phyloP scores from a whole-genome alignment of 2,888 invertebrate genomes.

The Tillus elongatus region DNA sequence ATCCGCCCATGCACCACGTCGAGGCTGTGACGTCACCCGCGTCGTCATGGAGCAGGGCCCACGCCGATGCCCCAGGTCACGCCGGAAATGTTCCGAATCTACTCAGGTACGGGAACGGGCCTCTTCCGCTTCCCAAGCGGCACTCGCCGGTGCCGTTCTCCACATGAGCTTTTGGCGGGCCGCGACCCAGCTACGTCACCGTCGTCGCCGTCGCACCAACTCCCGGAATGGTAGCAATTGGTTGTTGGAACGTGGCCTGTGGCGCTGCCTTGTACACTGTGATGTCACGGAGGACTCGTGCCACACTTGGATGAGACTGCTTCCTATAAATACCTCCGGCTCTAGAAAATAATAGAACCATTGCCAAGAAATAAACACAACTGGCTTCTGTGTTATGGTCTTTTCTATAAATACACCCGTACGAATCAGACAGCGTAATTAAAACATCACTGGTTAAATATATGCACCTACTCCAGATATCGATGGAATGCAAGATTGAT shows the following conservation, averaged over 20 bases:
- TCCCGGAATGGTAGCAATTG: slow-evolving; percentile 34
- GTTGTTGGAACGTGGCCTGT: slow-evolving; percentile 21
- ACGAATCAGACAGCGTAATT: too few relatives aligned
- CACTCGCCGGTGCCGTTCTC: slow-evolving; percentile 5
- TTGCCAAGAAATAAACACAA: slow-evolving; percentile 20
- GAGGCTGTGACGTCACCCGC: slow-evolving; percentile 34
- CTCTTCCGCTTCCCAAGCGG: background rate
- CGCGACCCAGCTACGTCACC: background rate
- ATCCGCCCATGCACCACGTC: slow-evolving; percentile 30
- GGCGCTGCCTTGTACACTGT: slow-evolving; percentile 21
- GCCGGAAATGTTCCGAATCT: slow-evolving; percentile 14
- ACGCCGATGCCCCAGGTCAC: slow-evolving; percentile 13
- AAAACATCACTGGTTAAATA: too few relatives aligned
- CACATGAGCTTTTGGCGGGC: background rate
- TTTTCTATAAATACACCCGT: too few relatives aligned
- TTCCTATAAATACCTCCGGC: slow-evolving; percentile 27
- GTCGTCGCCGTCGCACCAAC: slow-evolving; percentile 20
- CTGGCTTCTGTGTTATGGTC: too few relatives aligned
- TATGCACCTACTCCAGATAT: too few relatives aligned
- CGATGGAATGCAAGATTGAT: too few relatives aligned
- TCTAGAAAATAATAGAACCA: slow-evolving; percentile 28
- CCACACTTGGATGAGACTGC: slow-evolving; percentile 26
- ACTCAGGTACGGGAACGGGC: background rate
- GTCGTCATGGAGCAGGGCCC: slow-evolving; percentile 35
- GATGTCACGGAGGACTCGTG: slow-evolving; percentile 30